Evolutionary conservation across 2,888 invertebrate genomes (phyloP).

Genomic region (Mellilla xanthometata): DNA sequence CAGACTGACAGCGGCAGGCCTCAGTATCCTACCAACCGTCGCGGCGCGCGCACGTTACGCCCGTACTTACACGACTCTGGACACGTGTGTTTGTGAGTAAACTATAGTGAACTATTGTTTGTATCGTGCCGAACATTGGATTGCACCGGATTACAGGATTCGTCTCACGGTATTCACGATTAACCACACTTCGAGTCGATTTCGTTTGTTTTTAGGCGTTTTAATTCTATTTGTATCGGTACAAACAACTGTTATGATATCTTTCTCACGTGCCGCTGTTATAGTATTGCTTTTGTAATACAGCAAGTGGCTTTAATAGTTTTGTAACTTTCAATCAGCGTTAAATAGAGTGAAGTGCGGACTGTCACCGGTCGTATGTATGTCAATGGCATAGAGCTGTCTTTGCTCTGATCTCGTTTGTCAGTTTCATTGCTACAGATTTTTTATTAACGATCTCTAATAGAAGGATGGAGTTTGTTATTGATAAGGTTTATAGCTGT

Average conservation of each 20-base stretch:
- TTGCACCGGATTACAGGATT: conserved; percentile 50
- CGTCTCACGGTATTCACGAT: conserved; percentile 40
- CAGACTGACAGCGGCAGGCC: conserved; percentile 17
- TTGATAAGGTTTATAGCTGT: conserved; percentile 20
- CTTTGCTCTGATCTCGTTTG: conserved; percentile 11
- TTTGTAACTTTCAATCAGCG: conserved; percentile 38
- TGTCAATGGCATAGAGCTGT: conserved; percentile 25
- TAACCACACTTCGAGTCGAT: conserved; percentile 44
- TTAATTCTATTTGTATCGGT: not conserved
- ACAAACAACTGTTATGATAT: not conserved
- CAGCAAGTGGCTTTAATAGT: conserved; percentile 32
- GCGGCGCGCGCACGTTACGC: conserved; percentile 49
- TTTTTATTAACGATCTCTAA: conserved; percentile 22
- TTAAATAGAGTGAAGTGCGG: conserved; percentile 33
- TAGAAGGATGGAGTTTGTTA: conserved; percentile 10
- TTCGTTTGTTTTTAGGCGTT: too few species aligned
- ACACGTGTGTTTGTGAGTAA: conserved; percentile 73
- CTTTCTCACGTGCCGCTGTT: not conserved
- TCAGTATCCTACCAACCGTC: conserved; percentile 56
- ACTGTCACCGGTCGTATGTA: conserved; percentile 9
- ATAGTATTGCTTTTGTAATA: not conserved
- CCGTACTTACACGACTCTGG: conserved; percentile 33
- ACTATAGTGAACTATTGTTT: conserved; percentile 49
- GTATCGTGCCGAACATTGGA: conserved; percentile 54
- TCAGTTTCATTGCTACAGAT: conserved; percentile 20